Evolutionary conservation across 2,888 invertebrate species (phyloP), one percentile per base, ranked within the genome.

Genomic region (Labia minor): DNA sequence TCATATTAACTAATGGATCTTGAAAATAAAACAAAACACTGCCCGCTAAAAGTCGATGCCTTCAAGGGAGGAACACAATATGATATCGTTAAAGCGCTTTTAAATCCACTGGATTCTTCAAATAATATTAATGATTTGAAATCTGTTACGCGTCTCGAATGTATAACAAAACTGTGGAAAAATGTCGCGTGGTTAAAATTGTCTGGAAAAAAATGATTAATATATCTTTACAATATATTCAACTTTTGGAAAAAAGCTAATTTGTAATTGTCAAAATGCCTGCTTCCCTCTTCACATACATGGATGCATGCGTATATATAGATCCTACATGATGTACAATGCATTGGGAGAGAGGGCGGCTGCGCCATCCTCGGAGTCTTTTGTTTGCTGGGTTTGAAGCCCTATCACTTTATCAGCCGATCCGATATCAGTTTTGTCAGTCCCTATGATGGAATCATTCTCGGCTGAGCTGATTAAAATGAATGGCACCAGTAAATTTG

Each of bases 81-180:
- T 49, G 49, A 49, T 49, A 49, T 49, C 49, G 49, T 49, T 49
- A 49, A 49, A 49, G 49, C 49, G n/a, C 49, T 49, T 49, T 49
- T 14, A 49, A 3, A 49, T 49, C 49, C 16, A 3, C 16, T 14
- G 49, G 16, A 49, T 49, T 49, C 49, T 49, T 49, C 16, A 14
- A 49, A 49, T 49, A 49, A 49, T 49, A 49, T 49, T 49, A 49
- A 49, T 49, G 49, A 49, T 49, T 49, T 16, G 49, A 49, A 49
- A 49, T 49, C 49, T 49, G 49, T 49, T 10, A 14, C 16, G 49
- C 49, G 49, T 49, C 49, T 14, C 49, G 14, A 49, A 49, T 49
- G 49, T 49, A 2, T 49, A 49, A 4, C 49, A 33, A 14, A 49
- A 49, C 49, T 49, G 3, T 16, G 49, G 49, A 49, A 49, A 49